Evolutionary conservation across 1,140 invertebrate species (phyloP).

Genomic region (Xylocopa sonorina): DNA sequence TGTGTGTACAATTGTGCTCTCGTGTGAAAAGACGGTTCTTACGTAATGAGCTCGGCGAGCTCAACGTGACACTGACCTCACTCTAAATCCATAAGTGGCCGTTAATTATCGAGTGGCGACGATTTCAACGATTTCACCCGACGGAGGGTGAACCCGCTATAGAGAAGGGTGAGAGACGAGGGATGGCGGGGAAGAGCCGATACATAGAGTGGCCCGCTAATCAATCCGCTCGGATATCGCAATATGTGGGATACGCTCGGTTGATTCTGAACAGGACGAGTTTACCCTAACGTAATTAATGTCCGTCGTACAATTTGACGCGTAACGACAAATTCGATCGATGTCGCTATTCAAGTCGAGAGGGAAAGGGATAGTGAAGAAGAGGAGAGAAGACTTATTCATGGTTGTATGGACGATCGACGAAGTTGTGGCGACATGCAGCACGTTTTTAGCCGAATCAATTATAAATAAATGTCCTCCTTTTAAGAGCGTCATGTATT

Average conservation of each 20-base stretch:
- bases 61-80: constrained; percentile 51
- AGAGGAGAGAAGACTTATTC: neutral
- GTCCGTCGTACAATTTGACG: constrained; percentile 44
- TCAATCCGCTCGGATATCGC: constrained; percentile 42
- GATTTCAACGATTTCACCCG: constrained; percentile 41
- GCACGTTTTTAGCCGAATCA: constrained; percentile 31
- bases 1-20: neutral
- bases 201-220: constrained; percentile 17
- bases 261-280: constrained; percentile 45
- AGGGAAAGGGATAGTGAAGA: neutral
- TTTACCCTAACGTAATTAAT: constrained; percentile 53
- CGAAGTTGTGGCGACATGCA: neutral
- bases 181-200: neutral
- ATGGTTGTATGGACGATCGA: neutral
- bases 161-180: neutral
- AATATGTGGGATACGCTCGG: constrained; percentile 40
- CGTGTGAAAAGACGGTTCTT: constrained; percentile 15
- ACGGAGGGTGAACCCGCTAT: too few relatives aligned
- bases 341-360: constrained; percentile 12
- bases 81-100: constrained; percentile 41
- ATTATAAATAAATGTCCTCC: constrained; percentile 47
- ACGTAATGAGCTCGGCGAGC: constrained; percentile 26
- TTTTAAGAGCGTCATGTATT: constrained; percentile 22
- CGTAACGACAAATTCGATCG: constrained; percentile 46
- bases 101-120: constrained; percentile 43